Evolutionary conservation across 2,888 invertebrate genomes (phyloP).

Genomic region (Xanthorhoe designata): DNA sequence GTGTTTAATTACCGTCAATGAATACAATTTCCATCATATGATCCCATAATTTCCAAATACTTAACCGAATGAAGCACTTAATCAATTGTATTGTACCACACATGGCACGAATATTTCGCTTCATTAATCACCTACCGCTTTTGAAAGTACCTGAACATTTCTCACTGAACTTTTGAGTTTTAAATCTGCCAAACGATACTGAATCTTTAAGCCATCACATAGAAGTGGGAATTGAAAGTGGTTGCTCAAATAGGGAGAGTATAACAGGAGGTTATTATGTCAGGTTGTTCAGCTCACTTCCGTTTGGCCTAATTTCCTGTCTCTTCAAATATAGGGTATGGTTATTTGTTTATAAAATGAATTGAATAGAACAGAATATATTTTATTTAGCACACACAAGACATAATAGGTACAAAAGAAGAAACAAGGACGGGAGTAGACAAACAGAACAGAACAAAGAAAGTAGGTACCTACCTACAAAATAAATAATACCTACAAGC

Average conservation of each 20-base stretch:
- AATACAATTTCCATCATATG: background rate
- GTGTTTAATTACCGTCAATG: background rate
- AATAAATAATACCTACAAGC: too few relatives aligned
- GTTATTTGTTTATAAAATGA: background rate
- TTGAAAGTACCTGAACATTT: slow-evolving; percentile 18
- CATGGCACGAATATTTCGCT: slow-evolving; percentile 20
- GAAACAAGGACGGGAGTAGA: too few relatives aligned
- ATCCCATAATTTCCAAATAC: slow-evolving; percentile 4
- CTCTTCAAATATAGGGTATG: slow-evolving; percentile 1
- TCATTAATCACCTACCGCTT: slow-evolving; percentile 22
- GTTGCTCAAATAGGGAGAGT: slow-evolving; percentile 7
- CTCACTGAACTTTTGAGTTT: slow-evolving; percentile 4
- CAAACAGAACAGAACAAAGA: too few relatives aligned
- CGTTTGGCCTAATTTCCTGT: slow-evolving; percentile 18
- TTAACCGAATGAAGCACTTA: slow-evolving; percentile 3
- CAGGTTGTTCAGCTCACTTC: slow-evolving; percentile 16
- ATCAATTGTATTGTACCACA: slow-evolving; percentile 2
- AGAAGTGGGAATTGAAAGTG: background rate
- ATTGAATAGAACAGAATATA: too few relatives aligned
- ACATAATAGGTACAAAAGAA: too few relatives aligned
- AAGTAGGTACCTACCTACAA: too few relatives aligned
- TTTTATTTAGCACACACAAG: too few relatives aligned
- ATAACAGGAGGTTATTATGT: slow-evolving; percentile 17
- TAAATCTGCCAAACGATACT: slow-evolving; percentile 3
- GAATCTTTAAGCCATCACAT: background rate